Percentiles rank a stretch among this genome's conserved stretches.
Evolutionary conservation across 2,797 vertebrate genomes (phyloP).

Genomic region (Sciaenops ocellatus): DNA sequence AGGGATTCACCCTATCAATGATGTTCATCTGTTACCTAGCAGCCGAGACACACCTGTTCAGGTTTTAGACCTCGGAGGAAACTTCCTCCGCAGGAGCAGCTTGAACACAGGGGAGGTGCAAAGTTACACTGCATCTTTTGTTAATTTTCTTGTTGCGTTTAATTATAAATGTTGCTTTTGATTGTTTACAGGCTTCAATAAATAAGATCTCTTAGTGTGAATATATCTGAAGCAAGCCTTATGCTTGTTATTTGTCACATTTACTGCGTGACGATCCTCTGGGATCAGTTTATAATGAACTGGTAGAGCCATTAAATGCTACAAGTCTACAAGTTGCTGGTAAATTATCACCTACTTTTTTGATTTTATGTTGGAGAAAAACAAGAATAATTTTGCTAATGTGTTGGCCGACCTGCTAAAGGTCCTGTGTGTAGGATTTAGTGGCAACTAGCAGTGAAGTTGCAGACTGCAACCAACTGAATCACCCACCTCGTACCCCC

Average conservation of each 20-base stretch:
- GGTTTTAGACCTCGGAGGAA: constrained; percentile 44
- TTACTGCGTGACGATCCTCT: neutral
- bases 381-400: constrained; percentile 10
- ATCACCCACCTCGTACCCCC: too few species aligned
- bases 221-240: neutral
- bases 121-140: neutral
- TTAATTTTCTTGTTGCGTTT: neutral
- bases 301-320: neutral
- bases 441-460: too few species aligned
- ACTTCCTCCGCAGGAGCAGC: constrained; percentile 17
- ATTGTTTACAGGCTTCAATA: neutral
- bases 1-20: constrained; percentile 37
- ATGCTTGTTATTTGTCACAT: constrained; percentile 20
- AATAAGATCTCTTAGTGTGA: neutral
- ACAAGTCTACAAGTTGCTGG: constrained; percentile 23
- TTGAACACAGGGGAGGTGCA: constrained; percentile 9
- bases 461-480: too few species aligned
- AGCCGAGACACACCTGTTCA: constrained; percentile 46
- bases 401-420: constrained; percentile 14
- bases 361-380: constrained; percentile 27
- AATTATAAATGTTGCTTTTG: neutral
- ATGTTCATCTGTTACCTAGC: constrained; percentile 58
- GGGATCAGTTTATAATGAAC: constrained; percentile 28
- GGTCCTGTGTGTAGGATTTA: too few species aligned
- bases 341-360: neutral